These are phyloP conservation scores for Scaptomyza hsui DNA, from an alignment of 1,140 invertebrate genomes.

Conservation along the genomic window DNA sequence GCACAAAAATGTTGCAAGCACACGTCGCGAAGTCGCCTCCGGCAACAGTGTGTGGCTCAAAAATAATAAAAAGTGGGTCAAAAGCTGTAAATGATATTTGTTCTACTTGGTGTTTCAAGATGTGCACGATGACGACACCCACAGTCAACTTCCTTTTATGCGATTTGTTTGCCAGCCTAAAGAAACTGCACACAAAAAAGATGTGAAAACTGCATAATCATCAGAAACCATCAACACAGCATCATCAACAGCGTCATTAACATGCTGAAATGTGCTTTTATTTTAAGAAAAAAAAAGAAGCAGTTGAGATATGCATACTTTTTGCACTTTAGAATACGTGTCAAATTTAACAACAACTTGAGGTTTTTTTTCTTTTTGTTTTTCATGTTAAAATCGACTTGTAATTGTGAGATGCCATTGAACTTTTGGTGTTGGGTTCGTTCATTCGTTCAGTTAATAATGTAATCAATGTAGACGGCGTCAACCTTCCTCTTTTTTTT, in stretches of 20 bases:
- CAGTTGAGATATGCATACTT: neutral
- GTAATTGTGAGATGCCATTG: constrained; percentile 59
- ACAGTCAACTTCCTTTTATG: constrained; percentile 33
- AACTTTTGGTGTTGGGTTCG: constrained; percentile 49
- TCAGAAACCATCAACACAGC: neutral
- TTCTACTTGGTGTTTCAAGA: constrained; percentile 79
- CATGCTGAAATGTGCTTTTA: constrained; percentile 15
- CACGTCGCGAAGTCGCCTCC: constrained; percentile 61
- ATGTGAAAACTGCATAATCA: constrained; percentile 36
- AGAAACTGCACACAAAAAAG: constrained; percentile 11
- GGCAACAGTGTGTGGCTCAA: constrained; percentile 56
- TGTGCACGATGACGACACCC: constrained; percentile 45
- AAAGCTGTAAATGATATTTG: constrained; percentile 82
- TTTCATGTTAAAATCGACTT: constrained; percentile 27
- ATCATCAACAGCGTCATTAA: constrained; percentile 17
- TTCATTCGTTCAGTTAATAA: too few species aligned
- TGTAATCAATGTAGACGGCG: constrained; percentile 15
- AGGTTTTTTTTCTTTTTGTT: constrained; percentile 43
- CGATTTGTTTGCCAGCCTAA: constrained; percentile 30
- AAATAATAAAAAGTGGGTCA: constrained; percentile 75
- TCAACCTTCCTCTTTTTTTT: too few species aligned
- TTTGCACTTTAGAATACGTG: constrained; percentile 31
- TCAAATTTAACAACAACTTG: constrained; percentile 58
- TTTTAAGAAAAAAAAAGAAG: neutral
- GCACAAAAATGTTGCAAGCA: constrained; percentile 39